Base-by-base conservation (phyloP, 2,113 vertebrate genomes). In the Perca flavescens region DNA sequence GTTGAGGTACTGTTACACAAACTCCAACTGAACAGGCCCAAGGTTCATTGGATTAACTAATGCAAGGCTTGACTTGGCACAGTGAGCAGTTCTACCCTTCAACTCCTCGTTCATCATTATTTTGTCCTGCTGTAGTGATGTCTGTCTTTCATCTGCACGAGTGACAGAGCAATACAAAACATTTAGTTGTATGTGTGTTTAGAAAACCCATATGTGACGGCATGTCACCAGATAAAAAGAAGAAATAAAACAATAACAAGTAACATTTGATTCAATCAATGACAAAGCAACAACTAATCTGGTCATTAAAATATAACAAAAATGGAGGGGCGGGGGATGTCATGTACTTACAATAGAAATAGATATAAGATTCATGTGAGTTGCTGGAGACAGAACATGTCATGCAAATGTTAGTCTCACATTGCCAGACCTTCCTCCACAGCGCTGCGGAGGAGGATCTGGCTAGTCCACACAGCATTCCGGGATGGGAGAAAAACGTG, bases 1-100 rank as follows among this genome's bases (percentile, higher is more conserved):
- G n/a, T n/a, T 68, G 54, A 57, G 34, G 34, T 5, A 19, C 13
- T 56, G 15, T 71, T 25, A 52, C n/a, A 71, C 40, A 75, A 74
- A 67, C 8, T 53, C 11, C 25, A 66, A 25, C 50, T 12, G 28
- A 64, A 50, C 31, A 67, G 66, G 74, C 19, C 19, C 34, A 62
- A 28, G 8, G 64, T 66, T 83, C 47, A 11, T 6, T n/a, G 43
- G 31, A 22, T 22, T 63, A 36, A 50, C 19, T 25, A n/a, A 50
- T 5, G 47, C 36, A 17, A 10, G 47, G 56, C 22, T 77, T 64
- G 46, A 56, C 14, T 66, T 75, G 73, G 63, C 63, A 28, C 34
- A 25, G 14, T 34, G 10, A 53, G 11, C 53, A 40, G 15, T 7
- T 74, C 21, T 17, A 36, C 21, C 0, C 17, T 8, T 28, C 14